Evolutionary conservation across 1,140 invertebrate species (phyloP).

Genomic region (Lysiphlebus fabarum): DNA sequence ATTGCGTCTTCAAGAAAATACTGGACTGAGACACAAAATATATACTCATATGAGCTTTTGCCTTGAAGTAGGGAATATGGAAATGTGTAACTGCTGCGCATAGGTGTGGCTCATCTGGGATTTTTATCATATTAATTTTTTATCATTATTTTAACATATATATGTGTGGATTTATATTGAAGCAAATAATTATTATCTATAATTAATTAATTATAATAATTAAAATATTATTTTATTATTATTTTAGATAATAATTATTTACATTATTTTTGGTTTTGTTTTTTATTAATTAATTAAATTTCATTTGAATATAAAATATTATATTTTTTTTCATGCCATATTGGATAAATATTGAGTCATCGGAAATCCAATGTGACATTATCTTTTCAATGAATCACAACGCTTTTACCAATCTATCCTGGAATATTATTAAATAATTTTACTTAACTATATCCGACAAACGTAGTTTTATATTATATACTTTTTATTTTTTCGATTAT

Average conservation of each 20-base stretch:
- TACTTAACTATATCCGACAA: conserved; percentile 15
- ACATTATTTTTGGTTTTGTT: no score
- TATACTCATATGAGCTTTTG: conserved; percentile 1
- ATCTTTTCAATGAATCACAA: background rate
- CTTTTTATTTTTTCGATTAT: conserved; percentile 3
- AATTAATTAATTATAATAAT: conserved; percentile 8
- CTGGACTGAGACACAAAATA: conserved; percentile 5
- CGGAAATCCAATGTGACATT: conserved; percentile 22
- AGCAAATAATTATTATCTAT: background rate
- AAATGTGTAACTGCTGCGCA: background rate
- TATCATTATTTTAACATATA: background rate
- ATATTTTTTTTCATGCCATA: no score
- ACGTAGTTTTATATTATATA: background rate
- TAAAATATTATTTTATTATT: no score
- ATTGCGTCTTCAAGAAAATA: background rate
- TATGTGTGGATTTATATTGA: no score
- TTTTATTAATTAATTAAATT: no score
- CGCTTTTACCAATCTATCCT: background rate
- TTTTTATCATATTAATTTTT: conserved; percentile 3
- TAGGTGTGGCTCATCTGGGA: conserved; percentile 1
- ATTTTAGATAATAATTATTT: no score
- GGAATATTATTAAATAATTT: conserved; percentile 21
- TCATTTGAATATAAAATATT: no score
- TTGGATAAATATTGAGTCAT: conserved; percentile 13
- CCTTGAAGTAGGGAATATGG: background rate